phyloP scores from a whole-genome alignment of 2,797 vertebrate species.

The Ataeniobius toweri region DNA sequence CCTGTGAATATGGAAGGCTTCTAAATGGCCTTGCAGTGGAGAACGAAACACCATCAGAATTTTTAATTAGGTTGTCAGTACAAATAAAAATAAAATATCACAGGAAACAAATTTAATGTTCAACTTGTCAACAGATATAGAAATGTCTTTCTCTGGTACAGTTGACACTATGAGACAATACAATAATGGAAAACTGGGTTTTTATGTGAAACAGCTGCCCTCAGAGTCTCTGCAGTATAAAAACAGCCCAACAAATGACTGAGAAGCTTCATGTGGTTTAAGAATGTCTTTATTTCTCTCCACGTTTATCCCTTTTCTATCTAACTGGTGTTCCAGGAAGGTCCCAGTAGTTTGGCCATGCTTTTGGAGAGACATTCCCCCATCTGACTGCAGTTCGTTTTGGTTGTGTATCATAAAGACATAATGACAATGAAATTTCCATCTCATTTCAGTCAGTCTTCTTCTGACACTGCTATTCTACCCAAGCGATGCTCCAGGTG shows the following conservation, averaged over 20 bases:
- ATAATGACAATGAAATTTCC: constrained; percentile 64
- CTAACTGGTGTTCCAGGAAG: constrained; percentile 66
- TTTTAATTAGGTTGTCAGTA: neutral
- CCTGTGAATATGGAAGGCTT: neutral
- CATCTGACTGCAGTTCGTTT: constrained; percentile 68
- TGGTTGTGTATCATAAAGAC: constrained; percentile 65
- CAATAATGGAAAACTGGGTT: constrained; percentile 16
- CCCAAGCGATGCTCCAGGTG: constrained; percentile 14
- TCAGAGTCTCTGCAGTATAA: neutral
- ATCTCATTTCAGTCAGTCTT: constrained; percentile 50
- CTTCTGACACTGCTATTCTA: constrained; percentile 48
- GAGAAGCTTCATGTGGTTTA: neutral
- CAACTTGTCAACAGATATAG: constrained; percentile 12
- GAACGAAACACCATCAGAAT: too few relatives aligned
- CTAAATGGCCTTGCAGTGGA: neutral
- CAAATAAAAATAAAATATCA: too few relatives aligned
- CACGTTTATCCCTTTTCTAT: constrained; percentile 23
- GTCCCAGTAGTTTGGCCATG: constrained; percentile 46
- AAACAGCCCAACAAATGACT: neutral
- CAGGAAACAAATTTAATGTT: constrained; percentile 8
- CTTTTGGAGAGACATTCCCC: constrained; percentile 56
- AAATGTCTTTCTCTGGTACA: neutral
- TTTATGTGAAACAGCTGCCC: constrained; percentile 10
- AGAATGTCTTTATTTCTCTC: constrained; percentile 16
- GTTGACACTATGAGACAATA: neutral